These are phyloP conservation scores for Gallinago solitaria DNA, from an alignment of 2,797 vertebrate genomes.

Conservation along the genomic window DNA sequence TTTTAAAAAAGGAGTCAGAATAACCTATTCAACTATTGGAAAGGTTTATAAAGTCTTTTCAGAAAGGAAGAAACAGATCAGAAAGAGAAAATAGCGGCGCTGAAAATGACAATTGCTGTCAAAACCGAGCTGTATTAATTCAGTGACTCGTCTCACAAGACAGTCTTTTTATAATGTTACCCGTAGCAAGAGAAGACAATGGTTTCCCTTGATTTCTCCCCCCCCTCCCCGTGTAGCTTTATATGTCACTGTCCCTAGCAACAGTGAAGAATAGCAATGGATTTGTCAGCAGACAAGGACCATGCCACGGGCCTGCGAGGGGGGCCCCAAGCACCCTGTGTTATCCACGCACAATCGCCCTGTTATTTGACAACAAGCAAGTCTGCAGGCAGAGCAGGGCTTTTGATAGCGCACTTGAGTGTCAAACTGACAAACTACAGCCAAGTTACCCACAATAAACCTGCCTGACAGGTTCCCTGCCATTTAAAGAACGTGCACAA, in stretches of 20 bases:
- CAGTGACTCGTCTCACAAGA: constrained; percentile 14
- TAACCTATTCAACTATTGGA: not conserved
- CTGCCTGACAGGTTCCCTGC: not conserved
- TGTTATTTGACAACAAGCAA: not conserved
- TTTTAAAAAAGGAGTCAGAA: not conserved
- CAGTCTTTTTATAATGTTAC: constrained; percentile 29
- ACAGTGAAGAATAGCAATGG: constrained; percentile 25
- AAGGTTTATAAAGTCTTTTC: not conserved
- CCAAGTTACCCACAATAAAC: not conserved
- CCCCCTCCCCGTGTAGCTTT: not conserved
- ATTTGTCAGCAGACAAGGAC: not conserved
- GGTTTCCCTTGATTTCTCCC: not conserved
- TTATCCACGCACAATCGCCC: not conserved
- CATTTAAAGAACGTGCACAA: rapidly evolving
- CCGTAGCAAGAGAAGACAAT: constrained; percentile 14
- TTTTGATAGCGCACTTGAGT: not conserved
- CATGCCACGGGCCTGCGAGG: rapidly evolving
- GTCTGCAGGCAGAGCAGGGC: not conserved
- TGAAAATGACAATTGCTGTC: constrained; percentile 27
- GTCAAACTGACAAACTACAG: not conserved
- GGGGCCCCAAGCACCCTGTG: not conserved
- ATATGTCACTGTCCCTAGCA: constrained; percentile 29
- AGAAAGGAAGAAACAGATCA: not conserved
- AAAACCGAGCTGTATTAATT: not conserved
- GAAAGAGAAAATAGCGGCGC: rapidly evolving